Conservation (phyloP, 2,888 invertebrate species). For the Cryptus armator region DNA sequence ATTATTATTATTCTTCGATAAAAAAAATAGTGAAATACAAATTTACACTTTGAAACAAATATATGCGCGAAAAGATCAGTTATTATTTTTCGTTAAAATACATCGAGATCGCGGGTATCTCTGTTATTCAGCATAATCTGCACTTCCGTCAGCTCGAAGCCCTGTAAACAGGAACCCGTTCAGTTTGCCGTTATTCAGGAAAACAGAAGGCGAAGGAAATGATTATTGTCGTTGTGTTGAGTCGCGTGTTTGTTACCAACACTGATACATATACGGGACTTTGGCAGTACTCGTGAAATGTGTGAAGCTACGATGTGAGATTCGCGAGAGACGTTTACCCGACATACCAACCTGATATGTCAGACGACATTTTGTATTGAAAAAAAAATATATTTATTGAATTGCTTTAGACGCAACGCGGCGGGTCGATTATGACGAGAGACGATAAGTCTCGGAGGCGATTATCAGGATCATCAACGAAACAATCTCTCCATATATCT, state of each 20-base stretch:
- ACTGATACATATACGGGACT: background rate
- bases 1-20: conserved; percentile 36
- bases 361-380: conserved; percentile 83
- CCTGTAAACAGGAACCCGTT: conserved; percentile 77
- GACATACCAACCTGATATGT: conserved; percentile 80
- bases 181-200: conserved; percentile 81
- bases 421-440: conserved; percentile 74
- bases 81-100: background rate
- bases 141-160: conserved; percentile 50
- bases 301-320: conserved; percentile 62
- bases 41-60: background rate
- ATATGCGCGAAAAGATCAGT: background rate
- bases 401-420: conserved; percentile 79
- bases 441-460: background rate
- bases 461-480: background rate
- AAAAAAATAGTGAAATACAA: conserved; percentile 33
- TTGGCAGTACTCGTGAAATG: background rate
- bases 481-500: background rate
- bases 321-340: conserved; percentile 70
- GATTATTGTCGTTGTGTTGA: background rate
- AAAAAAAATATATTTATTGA: conserved; percentile 83
- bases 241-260: conserved; percentile 3
- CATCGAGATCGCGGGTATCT: background rate
- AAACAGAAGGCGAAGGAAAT: conserved; percentile 75
- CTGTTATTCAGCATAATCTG: conserved; percentile 30